These are phyloP conservation scores for Drosophila lini DNA, from an alignment of 1,140 invertebrate species.

Conservation along the genomic window DNA sequence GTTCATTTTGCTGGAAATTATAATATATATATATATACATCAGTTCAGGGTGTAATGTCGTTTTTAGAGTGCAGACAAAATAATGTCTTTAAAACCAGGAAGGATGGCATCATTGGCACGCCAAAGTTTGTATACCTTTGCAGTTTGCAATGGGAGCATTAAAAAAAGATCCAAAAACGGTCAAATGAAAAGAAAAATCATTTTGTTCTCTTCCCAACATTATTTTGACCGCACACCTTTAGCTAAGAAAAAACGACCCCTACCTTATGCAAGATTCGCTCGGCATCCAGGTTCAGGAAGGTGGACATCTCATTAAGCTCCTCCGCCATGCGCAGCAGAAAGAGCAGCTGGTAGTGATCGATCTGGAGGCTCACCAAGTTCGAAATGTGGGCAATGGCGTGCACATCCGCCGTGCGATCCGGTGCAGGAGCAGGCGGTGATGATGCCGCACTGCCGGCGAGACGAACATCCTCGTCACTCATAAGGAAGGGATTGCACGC, in stretches of 20 bases:
- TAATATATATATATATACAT: neutral
- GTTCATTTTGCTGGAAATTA: constrained; percentile 72
- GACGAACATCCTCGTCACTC: constrained; percentile 73
- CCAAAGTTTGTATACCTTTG: too few relatives aligned
- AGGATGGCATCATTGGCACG: too few relatives aligned
- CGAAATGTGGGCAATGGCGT: constrained; percentile 90
- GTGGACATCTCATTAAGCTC: constrained; percentile 91
- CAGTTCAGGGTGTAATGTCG: neutral
- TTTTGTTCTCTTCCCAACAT: too few relatives aligned
- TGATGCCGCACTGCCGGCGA: constrained; percentile 2
- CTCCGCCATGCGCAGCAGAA: constrained; percentile 93
- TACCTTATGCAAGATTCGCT: constrained; percentile 87
- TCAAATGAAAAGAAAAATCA: too few relatives aligned
- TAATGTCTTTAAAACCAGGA: too few relatives aligned
- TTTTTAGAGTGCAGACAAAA: too few relatives aligned
- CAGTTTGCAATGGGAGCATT: too few relatives aligned
- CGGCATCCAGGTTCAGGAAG: constrained; percentile 92
- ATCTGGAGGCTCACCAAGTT: constrained; percentile 93
- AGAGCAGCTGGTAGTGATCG: constrained; percentile 97
- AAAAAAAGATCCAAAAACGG: too few relatives aligned
- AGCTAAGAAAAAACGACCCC: neutral
- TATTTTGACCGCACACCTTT: neutral
- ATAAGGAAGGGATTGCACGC: constrained; percentile 81
- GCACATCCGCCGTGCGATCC: constrained; percentile 86
- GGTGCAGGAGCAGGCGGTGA: constrained; percentile 17